Percentiles rank a stretch among this genome's conserved stretches.
phyloP scores from a whole-genome alignment of 2,113 vertebrate genomes.

The Antechinus stuartii region DNA sequence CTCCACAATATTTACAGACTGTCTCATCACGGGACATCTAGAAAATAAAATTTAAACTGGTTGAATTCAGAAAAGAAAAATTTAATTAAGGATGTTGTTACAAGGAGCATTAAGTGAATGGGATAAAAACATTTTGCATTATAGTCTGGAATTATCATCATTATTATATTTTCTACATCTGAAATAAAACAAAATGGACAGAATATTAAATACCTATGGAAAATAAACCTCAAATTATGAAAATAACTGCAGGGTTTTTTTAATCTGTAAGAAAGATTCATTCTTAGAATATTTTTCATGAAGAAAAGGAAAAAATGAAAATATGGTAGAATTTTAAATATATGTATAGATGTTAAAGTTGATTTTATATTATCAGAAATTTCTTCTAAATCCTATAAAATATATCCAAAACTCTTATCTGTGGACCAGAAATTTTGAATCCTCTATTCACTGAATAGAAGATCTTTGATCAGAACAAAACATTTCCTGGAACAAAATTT shows the following conservation, averaged over 20 bases:
- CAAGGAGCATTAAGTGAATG: not conserved
- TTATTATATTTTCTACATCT: slow-evolving; percentile 39
- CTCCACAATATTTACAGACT: slow-evolving; percentile 92
- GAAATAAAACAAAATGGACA: slow-evolving; percentile 14
- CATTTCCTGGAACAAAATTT: not conserved
- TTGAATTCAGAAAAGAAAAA: slow-evolving; percentile 20
- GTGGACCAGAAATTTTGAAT: not conserved
- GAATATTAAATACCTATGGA: slow-evolving; percentile 7
- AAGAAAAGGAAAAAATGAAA: slow-evolving; percentile 56
- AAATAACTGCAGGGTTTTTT: slow-evolving; percentile 38
- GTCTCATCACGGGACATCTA: slow-evolving; percentile 89
- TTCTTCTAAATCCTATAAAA: not conserved
- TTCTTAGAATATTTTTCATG: slow-evolving; percentile 52
- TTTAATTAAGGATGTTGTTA: slow-evolving; percentile 8
- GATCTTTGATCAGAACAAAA: not conserved
- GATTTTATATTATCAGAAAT: not conserved
- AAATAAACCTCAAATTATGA: slow-evolving; percentile 50
- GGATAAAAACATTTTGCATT: not conserved
- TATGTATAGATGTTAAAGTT: not conserved
- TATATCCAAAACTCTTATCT: not conserved
- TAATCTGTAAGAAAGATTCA: slow-evolving; percentile 56
- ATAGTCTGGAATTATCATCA: slow-evolving; percentile 3
- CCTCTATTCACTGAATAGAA: not conserved
- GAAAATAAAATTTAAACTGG: slow-evolving; percentile 55
- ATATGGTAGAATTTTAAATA: not conserved